phyloP scores from a whole-genome alignment of 1,140 invertebrate species.

The Lepidurus arcticus region DNA sequence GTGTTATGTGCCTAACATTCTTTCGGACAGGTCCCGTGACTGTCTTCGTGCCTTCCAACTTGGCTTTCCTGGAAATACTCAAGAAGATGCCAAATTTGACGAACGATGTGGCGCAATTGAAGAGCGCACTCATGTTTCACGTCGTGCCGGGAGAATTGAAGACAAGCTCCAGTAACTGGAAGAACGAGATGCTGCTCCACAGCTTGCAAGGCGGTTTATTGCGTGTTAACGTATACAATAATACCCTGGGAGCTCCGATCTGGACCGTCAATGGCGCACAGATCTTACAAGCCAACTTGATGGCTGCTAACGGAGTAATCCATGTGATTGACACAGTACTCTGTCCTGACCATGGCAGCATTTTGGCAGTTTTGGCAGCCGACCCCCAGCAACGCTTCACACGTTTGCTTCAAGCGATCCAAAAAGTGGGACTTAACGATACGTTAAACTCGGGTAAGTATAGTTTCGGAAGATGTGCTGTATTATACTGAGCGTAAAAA shows the following conservation, averaged over 20 bases:
- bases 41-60: conserved; percentile 33
- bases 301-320: conserved; percentile 72
- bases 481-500: conserved; percentile 44
- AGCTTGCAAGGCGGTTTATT: conserved; percentile 24
- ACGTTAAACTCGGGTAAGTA: conserved; percentile 50
- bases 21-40: conserved; percentile 31
- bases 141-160: conserved; percentile 19
- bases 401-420: conserved; percentile 67
- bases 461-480: conserved; percentile 53
- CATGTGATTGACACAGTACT: conserved; percentile 80
- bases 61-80: conserved; percentile 29
- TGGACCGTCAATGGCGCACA: conserved; percentile 72
- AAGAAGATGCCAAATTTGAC: not conserved
- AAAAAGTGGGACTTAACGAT: conserved; percentile 64
- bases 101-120: conserved; percentile 9
- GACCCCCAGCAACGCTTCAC: conserved; percentile 71
- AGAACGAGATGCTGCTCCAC: conserved; percentile 29
- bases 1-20: not conserved
- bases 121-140: conserved; percentile 28
- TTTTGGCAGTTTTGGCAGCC: conserved; percentile 71
- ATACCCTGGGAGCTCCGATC: not conserved
- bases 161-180: conserved; percentile 8
- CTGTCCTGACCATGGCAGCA: conserved; percentile 75
- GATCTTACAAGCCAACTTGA: conserved; percentile 68
- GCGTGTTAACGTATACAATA: conserved; percentile 29